These are phyloP conservation scores for Eulithis prunata DNA, from an alignment of 2,888 invertebrate species.

Conservation along the genomic window DNA sequence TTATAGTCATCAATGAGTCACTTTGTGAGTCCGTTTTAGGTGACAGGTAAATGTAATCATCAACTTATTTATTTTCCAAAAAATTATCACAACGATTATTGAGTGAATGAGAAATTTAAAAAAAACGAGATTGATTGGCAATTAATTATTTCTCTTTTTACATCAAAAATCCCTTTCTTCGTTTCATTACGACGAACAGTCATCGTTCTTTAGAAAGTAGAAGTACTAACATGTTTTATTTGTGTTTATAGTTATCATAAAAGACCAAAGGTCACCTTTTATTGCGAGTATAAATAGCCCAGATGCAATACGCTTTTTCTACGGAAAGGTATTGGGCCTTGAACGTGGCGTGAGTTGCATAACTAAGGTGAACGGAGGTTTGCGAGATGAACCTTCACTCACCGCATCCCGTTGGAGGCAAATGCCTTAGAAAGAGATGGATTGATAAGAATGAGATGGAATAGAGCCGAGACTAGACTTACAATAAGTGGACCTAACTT, in stretches of 20 bases:
- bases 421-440: slow-evolving; percentile 48
- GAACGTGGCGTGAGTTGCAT: slow-evolving; percentile 49
- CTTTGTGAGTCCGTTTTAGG: neutral
- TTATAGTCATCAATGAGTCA: slow-evolving; percentile 2
- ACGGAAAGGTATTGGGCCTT: slow-evolving; percentile 28
- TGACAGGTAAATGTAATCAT: too few relatives aligned
- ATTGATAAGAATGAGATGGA: neutral
- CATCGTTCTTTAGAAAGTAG: too few relatives aligned
- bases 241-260: too few relatives aligned
- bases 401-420: slow-evolving; percentile 53
- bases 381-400: slow-evolving; percentile 40
- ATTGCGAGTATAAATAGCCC: slow-evolving; percentile 13
- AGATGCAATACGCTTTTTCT: slow-evolving; percentile 11
- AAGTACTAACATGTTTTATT: too few relatives aligned
- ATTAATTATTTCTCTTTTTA: too few relatives aligned
- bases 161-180: too few relatives aligned
- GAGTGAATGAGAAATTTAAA: too few relatives aligned
- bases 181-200: too few relatives aligned
- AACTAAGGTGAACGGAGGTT: slow-evolving; percentile 42
- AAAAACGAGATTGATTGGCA: too few relatives aligned
- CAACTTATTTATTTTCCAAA: too few relatives aligned
- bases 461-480: neutral
- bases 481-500: too few relatives aligned
- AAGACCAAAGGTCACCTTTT: slow-evolving; percentile 1
- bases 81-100: too few relatives aligned